Evolutionary conservation across 2,888 invertebrate species (phyloP), one percentile per base, ranked within the genome.

Genomic region (Ophioninae sp.): DNA sequence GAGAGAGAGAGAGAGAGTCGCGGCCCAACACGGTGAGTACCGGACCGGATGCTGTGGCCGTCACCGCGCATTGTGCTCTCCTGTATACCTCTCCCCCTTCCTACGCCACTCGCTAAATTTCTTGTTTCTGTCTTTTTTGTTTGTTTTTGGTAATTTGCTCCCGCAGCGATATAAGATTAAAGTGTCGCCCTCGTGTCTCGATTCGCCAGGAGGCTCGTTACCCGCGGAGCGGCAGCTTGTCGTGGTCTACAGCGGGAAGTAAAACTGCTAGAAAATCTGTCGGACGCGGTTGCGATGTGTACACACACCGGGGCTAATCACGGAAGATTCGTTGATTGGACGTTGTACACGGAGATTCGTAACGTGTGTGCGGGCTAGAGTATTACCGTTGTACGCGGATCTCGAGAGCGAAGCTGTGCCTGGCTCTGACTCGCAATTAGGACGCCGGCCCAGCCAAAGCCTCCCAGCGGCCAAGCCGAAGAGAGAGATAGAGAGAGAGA

Each of bases 391-490:
- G 30, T 51, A 67, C 58, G 51, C 67, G 67, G 58, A 78, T 71
- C 78, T 78, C 78, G 78, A 71, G 51, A 51, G 69, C 78, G 30
- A 73, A 83, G 58, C 75, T 69, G 77, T 76, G 80, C 80, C 77
- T 73, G 83, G 74, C 68, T 73, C 77, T 81, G 83, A 77, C 74
- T 83, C 82, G 82, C 82, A 84, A 84, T 84, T 84, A 84, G 84
- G 82, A 82, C 82, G 79, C 69, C 78, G 80, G 75, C 44, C 65
- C 72, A 56, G 73, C 74, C 77, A 80, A 77, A 83, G 73, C 83
- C 71, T 51, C 59, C 65, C 74, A 81, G 63, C 75, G 61, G 63
- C 51, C 58, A n/a, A 74, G 58, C 51, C 20, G 41, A 59, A 78
- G 17, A 30, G 23, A 37, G 75, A 65, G 69, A 73, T 69, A 58